Conservation (phyloP, 2,113 vertebrate species). For the Callopanchax toddi region DNA sequence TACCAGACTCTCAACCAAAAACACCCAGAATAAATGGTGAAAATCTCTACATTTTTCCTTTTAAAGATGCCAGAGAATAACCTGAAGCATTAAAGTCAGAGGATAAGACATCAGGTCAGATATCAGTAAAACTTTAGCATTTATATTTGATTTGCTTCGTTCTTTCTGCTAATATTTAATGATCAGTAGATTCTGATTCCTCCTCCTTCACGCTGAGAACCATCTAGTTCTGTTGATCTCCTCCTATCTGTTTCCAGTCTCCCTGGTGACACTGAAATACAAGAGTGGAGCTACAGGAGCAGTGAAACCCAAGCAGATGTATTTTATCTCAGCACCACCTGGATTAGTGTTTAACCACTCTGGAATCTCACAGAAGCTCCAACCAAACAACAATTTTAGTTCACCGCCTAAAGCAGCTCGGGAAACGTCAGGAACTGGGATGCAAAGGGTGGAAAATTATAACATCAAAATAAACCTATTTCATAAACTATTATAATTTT, state of each 20-base stretch:
- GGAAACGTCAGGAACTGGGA: neutral
- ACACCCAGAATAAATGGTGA: neutral
- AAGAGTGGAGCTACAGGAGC: too few species aligned
- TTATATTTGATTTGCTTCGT: constrained; percentile 42
- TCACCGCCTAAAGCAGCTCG: constrained; percentile 5
- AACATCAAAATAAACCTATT: too few species aligned
- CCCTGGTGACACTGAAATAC: constrained; percentile 61
- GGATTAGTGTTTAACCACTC: constrained; percentile 74
- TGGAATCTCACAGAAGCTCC: constrained; percentile 59
- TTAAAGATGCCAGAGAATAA: neutral
- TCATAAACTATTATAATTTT: too few species aligned
- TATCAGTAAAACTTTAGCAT: constrained; percentile 58
- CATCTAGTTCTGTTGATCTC: constrained; percentile 43
- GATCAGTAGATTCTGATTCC: constrained; percentile 25
- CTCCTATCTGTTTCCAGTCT: constrained; percentile 63
- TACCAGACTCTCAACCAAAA: neutral
- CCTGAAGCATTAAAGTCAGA: neutral
- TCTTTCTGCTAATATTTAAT: constrained; percentile 63
- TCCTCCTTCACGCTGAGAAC: constrained; percentile 31
- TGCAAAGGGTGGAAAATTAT: too few species aligned
- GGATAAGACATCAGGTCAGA: constrained; percentile 26
- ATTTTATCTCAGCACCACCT: constrained; percentile 72
- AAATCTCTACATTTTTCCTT: constrained; percentile 3
- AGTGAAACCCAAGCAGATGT: constrained; percentile 52
- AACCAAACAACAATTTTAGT: constrained; percentile 60